Percentiles rank a stretch among this genome's conserved stretches.
Conservation (phyloP, 2,797 vertebrate genomes). For the Pseudochirops cupreus region DNA sequence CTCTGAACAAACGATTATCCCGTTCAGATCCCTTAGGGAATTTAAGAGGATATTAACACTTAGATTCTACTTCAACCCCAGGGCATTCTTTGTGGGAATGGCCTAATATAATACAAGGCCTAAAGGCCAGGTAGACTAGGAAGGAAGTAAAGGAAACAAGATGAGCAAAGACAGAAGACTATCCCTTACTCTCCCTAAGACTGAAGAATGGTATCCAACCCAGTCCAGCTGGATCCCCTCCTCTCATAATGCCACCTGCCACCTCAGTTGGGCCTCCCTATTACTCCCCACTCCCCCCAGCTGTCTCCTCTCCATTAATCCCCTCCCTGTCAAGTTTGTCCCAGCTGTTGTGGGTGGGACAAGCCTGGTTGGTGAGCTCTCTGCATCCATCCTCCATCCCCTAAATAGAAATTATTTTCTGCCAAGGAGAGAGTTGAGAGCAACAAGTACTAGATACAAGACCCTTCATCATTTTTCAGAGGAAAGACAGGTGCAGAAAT, state of each 20-base stretch:
- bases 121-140: not conserved
- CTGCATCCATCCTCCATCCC: not conserved
- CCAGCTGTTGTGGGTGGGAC: constrained; percentile 49
- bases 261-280: not conserved
- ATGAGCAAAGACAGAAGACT: not conserved
- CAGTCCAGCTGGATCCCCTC: constrained; percentile 17
- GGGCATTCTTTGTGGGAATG: not conserved
- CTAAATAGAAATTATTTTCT: constrained; percentile 37
- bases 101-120: too few species aligned
- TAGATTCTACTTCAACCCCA: not conserved
- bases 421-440: constrained; percentile 33
- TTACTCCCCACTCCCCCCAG: constrained; percentile 38
- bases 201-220: not conserved
- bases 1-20: not conserved
- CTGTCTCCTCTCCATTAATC: constrained; percentile 36
- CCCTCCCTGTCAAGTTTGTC: not conserved
- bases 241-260: constrained; percentile 52
- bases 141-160: not conserved
- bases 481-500: not conserved
- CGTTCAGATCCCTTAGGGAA: not conserved
- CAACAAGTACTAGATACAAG: constrained; percentile 7
- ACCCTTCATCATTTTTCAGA: not conserved
- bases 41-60: not conserved
- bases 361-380: constrained; percentile 14
- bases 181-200: not conserved